Percentiles rank a stretch among this genome's conserved stretches.
Conservation (phyloP, 2,113 vertebrate genomes). For the Phodopus roborovskii region DNA sequence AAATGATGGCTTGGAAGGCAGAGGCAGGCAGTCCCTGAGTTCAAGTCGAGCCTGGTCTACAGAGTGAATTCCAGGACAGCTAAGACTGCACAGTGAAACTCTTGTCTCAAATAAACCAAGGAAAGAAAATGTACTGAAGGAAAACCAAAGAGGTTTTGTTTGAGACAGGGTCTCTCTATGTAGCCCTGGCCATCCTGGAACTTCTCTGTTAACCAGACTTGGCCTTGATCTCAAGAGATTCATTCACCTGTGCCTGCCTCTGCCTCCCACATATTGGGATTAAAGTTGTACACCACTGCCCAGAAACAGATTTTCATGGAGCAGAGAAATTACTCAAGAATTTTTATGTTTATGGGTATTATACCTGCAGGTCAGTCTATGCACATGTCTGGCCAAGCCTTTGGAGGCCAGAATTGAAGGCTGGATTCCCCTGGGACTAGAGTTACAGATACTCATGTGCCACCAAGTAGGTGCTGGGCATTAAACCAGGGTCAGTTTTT, state of each 20-base stretch:
- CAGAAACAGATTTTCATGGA: constrained; percentile 26
- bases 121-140: background rate
- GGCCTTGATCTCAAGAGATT: background rate
- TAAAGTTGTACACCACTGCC: background rate
- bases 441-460: background rate
- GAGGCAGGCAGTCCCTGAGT: background rate
- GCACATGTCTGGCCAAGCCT: background rate
- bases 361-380: background rate
- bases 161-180: background rate
- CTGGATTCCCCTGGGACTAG: background rate
- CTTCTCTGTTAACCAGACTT: background rate
- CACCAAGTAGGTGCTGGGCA: background rate
- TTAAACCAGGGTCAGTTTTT: background rate
- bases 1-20: background rate
- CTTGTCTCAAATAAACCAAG: background rate
- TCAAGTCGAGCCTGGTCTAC: background rate
- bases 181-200: background rate
- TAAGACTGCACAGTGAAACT: background rate
- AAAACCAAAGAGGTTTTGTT: background rate
- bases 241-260: background rate
- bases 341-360: background rate
- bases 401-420: background rate
- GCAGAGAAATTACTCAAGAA: background rate
- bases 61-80: background rate
- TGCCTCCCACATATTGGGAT: background rate